Evolutionary conservation across 2,888 invertebrate genomes (phyloP), one percentile per base, ranked within the genome.

Genomic region (Erannis defoliaria): DNA sequence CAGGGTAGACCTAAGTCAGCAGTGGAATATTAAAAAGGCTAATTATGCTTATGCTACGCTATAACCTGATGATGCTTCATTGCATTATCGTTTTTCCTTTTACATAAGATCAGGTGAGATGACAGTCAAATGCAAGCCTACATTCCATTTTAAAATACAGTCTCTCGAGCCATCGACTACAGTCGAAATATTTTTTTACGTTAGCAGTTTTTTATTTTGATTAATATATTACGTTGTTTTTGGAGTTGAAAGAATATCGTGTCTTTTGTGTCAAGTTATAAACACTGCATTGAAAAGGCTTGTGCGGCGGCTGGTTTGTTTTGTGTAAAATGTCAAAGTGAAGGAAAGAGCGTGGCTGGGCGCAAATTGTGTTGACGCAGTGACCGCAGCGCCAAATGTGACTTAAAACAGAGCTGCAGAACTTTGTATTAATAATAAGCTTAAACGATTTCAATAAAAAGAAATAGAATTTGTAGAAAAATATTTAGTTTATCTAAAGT

Each of bases 321-420:
- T 86, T 82, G 82, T 84, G 81, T 80, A 77, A 88, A 91, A 90
- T 89, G 89, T 90, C 89, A 90, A 85, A 86, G 85, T 80, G 74
- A 84, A 85, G 86, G 82, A 78, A 79, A 80, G 78, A 80, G 75
- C 78, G 75, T 77, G 78, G 77, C 71, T 70, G 76, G 71, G 77
- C 70, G 80, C 75, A 77, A 85, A 87, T 87, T 85, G 85, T 85
- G 84, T 88, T 84, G 87, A 88, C 85, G 84, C 83, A 83, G 79
- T 81, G 85, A 84, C 79, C 83, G 80, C 78, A 75, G 79, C 73
- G 70, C 67, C 72, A 66, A 68, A 71, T 66, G 70, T 55, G 68
- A 53, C 62, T 37, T 45, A 45, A 42, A 35, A 48, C 62, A 46
- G 38, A 45, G 38, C 45, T 10, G 1, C 8, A 29, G 14, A 18